A percentile compares a stretch with the other conserved stretches of the same genome.
These are phyloP conservation scores for Florisuga fusca DNA, from an alignment of 2,797 vertebrate species.

Conservation along the genomic window DNA sequence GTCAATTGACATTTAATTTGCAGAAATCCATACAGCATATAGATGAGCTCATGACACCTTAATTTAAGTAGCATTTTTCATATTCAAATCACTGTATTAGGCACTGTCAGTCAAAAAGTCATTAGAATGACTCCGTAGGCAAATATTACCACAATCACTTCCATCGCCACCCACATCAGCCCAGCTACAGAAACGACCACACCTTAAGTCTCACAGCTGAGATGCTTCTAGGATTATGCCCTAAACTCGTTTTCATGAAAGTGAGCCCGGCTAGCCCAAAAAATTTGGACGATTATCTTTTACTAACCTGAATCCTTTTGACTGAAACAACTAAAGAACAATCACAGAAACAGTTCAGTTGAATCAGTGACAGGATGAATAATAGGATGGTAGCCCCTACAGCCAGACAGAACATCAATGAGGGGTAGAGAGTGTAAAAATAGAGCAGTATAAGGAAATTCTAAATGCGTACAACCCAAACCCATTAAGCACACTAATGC, in stretches of 20 bases:
- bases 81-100: slow-evolving; percentile 30
- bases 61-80: slow-evolving; percentile 23
- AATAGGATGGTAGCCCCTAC: background rate
- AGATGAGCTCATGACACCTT: slow-evolving; percentile 15
- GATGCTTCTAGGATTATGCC: background rate
- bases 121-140: background rate
- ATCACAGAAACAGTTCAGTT: background rate
- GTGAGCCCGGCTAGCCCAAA: background rate
- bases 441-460: background rate
- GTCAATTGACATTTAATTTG: slow-evolving; percentile 26
- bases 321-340: background rate
- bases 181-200: background rate
- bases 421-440: background rate
- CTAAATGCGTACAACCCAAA: background rate
- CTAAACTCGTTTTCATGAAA: background rate
- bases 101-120: background rate
- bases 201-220: background rate
- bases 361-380: background rate
- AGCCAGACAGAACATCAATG: background rate
- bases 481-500: background rate
- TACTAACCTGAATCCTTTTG: background rate
- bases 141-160: slow-evolving; percentile 7
- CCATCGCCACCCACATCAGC: background rate
- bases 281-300: background rate
- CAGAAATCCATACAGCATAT: slow-evolving; percentile 14